Conservation (phyloP, 2,797 vertebrate genomes). For the Botia almorhae region DNA sequence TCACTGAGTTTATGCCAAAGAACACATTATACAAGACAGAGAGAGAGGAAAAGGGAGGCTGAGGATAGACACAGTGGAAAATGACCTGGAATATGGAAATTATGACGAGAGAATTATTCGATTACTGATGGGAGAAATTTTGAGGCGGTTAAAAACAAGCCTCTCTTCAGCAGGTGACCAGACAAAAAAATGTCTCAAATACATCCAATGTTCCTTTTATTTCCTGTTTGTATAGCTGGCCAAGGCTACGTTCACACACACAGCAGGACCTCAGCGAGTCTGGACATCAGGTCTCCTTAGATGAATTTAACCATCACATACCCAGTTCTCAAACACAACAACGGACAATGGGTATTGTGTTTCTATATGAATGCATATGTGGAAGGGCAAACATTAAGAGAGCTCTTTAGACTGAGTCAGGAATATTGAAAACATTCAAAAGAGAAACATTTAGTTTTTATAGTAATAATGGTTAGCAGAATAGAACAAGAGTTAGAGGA, state of each 20-base stretch:
- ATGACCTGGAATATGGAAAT: background rate
- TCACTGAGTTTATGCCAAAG: constrained; percentile 39
- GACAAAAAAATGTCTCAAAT: constrained; percentile 25
- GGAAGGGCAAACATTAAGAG: too few species aligned
- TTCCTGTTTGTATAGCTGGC: constrained; percentile 52
- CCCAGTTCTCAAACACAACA: too few species aligned
- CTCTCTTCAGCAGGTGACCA: constrained; percentile 32
- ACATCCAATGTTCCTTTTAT: constrained; percentile 38
- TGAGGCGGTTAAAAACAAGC: background rate
- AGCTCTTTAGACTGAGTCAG: too few species aligned
- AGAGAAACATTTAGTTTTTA: too few species aligned
- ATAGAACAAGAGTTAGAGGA: too few species aligned
- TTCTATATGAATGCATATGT: too few species aligned
- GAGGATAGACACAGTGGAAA: constrained; percentile 17
- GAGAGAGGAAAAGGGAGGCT: constrained; percentile 4
- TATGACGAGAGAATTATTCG: background rate
- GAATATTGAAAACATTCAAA: too few species aligned
- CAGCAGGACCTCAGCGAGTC: background rate
- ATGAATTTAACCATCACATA: background rate
- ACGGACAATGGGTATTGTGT: too few species aligned
- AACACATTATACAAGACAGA: constrained; percentile 35
- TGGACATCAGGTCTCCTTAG: background rate
- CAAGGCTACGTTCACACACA: background rate
- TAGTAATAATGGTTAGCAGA: too few species aligned
- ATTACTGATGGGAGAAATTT: background rate